Base-by-base conservation (phyloP, 2,113 vertebrate genomes). In the Cyprinus carpio region DNA sequence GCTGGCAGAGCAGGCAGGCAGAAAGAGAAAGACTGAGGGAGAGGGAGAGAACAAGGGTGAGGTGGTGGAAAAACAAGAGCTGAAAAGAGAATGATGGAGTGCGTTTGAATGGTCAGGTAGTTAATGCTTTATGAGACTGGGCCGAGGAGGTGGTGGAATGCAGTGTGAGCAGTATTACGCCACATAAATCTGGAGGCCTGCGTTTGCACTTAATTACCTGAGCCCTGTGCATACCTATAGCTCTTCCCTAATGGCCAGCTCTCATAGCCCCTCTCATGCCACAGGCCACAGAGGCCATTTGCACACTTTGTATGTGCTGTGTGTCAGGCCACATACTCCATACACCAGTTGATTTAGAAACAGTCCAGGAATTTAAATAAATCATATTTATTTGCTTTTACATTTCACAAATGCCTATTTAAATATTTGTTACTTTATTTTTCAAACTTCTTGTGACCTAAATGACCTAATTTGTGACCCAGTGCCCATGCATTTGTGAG, bases 41-140 rank as follows among this genome's bases (percentile, higher is more conserved):
- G 82, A 83, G 75, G 69, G 75, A 72, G 67, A 67, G 79, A 83
- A 82, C 67, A 79, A 87, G 40, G 49, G 54, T 69, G 40, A 56
- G 27, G 23, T 5, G 3, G 80, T 75, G 65, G 87, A 83, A 84
- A 88, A 82, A 81, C 69, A 58, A 76, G 89, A 81, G 81, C 82
- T 86, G 85, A 86, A 86, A 88, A 87, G 87, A 84, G 88, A 89
- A 88, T 91, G 91, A 91, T 90, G 88, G 89, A 91, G 87, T 90
- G 87, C 88, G 82, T 90, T 90, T 91, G 90, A 90, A 90, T 90
- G 91, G 90, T 91, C 90, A 90, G 90, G 89, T 90, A 91, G 91
- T 92, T 92, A 91, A 91, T 92, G 90, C 90, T 92, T 91, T 91
- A 91, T 91, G 90, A 91, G 90, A 89, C 88, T 88, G 85, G 83